Evolutionary conservation across 2,113 vertebrate genomes (phyloP).

Genomic region (Cichladusa arquata): DNA sequence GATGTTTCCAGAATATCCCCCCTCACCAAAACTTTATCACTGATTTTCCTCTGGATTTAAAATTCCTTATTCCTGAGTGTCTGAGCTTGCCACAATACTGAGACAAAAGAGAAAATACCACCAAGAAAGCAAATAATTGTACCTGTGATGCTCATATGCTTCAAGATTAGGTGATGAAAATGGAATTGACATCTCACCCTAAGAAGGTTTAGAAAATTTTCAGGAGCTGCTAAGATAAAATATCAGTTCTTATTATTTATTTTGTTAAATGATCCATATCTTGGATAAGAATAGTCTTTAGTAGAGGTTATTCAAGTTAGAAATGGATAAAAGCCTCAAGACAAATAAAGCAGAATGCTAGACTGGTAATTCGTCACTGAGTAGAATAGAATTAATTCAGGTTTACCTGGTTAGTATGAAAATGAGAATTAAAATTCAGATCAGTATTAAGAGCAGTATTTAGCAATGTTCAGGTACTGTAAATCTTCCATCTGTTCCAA

Average conservation of each 20-base stretch:
- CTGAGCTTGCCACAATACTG: background rate
- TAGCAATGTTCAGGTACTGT: background rate
- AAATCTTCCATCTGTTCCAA: constrained; percentile 1
- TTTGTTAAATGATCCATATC: background rate
- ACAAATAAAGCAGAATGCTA: background rate
- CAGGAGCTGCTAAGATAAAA: background rate
- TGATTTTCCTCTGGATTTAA: background rate
- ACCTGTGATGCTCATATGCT: background rate
- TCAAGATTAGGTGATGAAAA: background rate
- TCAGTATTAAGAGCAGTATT: background rate
- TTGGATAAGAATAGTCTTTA: background rate
- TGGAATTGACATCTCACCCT: background rate
- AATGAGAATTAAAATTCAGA: background rate
- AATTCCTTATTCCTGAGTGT: background rate
- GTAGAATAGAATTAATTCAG: background rate
- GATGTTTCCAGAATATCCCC: background rate
- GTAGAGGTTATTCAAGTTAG: background rate
- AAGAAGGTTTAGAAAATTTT: background rate
- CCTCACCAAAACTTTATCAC: background rate
- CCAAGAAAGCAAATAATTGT: background rate
- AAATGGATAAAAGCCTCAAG: background rate
- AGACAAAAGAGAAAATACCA: background rate
- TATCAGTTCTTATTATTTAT: background rate
- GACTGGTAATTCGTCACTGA: background rate
- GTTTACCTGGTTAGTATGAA: constrained; percentile 12